Conservation (phyloP, 2,888 invertebrate genomes). For the Meta bourneti region DNA sequence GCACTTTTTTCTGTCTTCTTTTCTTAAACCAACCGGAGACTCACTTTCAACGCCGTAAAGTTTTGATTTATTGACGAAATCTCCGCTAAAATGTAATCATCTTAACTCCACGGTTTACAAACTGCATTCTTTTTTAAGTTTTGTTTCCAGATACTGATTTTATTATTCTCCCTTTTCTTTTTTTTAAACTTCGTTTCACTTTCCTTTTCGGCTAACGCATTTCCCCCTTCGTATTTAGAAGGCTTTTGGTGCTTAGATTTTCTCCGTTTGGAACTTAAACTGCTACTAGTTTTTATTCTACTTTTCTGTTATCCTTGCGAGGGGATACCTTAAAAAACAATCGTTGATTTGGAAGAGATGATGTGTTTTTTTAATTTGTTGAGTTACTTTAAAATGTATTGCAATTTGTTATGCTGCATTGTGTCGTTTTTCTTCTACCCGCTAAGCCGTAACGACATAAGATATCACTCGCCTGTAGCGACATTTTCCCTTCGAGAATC, state of each 20-base stretch:
- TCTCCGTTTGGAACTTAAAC: background rate
- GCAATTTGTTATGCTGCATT: background rate
- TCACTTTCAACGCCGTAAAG: constrained; percentile 44
- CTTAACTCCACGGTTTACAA: constrained; percentile 60
- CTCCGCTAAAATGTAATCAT: constrained; percentile 69
- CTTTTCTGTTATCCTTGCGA: background rate
- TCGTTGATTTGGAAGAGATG: background rate
- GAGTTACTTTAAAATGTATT: background rate
- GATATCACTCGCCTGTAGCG: background rate
- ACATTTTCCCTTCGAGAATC: background rate
- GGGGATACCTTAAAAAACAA: background rate
- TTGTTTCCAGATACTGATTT: constrained; percentile 40
- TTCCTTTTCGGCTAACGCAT: constrained; percentile 1
- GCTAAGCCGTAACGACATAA: background rate
- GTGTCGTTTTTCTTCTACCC: background rate
- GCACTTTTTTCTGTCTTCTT: constrained; percentile 16
- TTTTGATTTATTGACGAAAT: constrained; percentile 72
- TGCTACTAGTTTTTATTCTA: background rate
- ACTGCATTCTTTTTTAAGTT: constrained; percentile 35
- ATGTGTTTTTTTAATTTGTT: background rate
- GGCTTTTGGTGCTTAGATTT: constrained; percentile 5
- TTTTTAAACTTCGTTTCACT: constrained; percentile 4
- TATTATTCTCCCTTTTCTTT: constrained; percentile 30
- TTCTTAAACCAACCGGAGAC: constrained; percentile 3
- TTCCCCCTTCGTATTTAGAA: constrained; percentile 26